Conservation (phyloP, 2,113 vertebrate genomes). For the Planiliza haematocheilus region DNA sequence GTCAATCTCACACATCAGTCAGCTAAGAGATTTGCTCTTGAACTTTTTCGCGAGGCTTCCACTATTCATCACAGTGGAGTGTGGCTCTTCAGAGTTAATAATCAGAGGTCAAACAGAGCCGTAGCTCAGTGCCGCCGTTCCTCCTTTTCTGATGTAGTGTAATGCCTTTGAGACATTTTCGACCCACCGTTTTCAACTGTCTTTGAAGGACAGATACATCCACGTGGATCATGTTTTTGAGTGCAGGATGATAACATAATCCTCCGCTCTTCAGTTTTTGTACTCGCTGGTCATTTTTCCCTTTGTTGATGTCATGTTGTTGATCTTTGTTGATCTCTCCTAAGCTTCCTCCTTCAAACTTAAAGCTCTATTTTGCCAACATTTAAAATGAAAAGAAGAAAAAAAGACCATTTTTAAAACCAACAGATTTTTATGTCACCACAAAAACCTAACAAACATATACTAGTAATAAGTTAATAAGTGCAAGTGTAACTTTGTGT, state of each 20-base stretch:
- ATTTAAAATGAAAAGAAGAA: too few relatives aligned
- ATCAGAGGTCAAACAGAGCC: slow-evolving; percentile 24
- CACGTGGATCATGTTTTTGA: neutral
- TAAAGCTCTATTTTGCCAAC: neutral
- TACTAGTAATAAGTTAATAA: too few relatives aligned
- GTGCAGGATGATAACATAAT: neutral
- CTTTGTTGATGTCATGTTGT: neutral
- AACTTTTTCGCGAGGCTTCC: neutral
- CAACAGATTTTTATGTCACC: too few relatives aligned
- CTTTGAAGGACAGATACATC: neutral
- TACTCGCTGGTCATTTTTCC: neutral
- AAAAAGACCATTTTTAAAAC: too few relatives aligned
- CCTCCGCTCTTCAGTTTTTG: neutral
- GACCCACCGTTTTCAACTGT: neutral
- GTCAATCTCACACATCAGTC: slow-evolving; percentile 48
- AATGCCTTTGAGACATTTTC: slow-evolving; percentile 1
- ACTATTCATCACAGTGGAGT: neutral
- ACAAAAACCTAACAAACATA: too few relatives aligned
- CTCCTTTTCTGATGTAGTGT: neutral
- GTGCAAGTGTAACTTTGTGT: too few relatives aligned
- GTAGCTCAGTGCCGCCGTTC: neutral
- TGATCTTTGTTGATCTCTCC: neutral
- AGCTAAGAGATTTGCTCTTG: slow-evolving; percentile 20
- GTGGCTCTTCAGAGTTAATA: slow-evolving; percentile 11
- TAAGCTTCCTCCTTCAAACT: neutral